phyloP scores from a whole-genome alignment of 2,888 invertebrate species.

The Argynnis bischoffii region DNA sequence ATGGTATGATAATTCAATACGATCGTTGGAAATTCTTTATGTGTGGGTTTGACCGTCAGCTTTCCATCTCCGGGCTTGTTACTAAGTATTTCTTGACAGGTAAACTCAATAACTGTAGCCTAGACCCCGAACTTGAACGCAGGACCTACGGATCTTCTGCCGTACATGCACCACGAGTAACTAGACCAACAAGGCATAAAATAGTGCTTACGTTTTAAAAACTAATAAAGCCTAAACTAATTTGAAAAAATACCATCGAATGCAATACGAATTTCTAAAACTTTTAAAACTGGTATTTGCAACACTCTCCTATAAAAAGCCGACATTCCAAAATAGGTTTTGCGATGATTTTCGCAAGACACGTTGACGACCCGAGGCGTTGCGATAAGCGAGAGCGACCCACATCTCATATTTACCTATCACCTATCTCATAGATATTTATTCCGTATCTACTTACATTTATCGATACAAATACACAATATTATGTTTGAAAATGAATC shows the following conservation, averaged over 20 bases:
- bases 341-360: slow-evolving; percentile 30
- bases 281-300: slow-evolving; percentile 21
- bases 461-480: not conserved
- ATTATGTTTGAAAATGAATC: no score
- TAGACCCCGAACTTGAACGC: no score
- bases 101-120: no score
- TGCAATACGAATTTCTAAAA: not conserved
- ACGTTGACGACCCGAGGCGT: slow-evolving; percentile 17
- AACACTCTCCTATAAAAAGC: slow-evolving; percentile 25
- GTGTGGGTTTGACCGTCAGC: no score
- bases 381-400: slow-evolving; percentile 31
- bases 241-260: not conserved
- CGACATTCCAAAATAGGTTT: slow-evolving; percentile 25
- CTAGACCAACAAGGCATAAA: no score
- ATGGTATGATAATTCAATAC: no score
- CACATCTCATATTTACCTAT: slow-evolving; percentile 29
- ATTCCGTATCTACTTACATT: not conserved
- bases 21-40: no score
- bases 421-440: not conserved
- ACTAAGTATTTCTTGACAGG: no score
- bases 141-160: no score
- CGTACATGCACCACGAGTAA: no score
- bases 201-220: not conserved
- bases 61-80: no score
- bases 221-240: not conserved